Evolutionary conservation across 1,140 invertebrate genomes (phyloP).

Genomic region (Cydia strobilella): DNA sequence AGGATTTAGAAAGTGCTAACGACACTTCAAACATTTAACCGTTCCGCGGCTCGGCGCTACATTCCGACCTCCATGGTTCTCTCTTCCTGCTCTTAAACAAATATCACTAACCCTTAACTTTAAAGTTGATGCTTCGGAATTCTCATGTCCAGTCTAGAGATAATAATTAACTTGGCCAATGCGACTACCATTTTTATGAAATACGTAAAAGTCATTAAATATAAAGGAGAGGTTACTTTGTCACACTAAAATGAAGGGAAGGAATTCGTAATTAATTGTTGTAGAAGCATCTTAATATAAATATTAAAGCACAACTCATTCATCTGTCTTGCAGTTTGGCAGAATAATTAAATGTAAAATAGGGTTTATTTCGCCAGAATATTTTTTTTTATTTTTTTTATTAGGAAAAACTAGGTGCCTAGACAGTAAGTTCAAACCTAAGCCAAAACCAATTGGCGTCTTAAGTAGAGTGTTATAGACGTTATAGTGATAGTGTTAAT

Average conservation of each 20-base stretch:
- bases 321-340: too few relatives aligned
- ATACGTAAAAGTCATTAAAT: too few relatives aligned
- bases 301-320: too few relatives aligned
- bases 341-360: too few relatives aligned
- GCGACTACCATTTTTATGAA: too few relatives aligned
- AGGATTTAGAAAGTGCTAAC: constrained; percentile 63
- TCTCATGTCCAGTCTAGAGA: constrained; percentile 4
- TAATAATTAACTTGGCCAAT: background rate
- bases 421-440: background rate
- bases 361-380: too few relatives aligned
- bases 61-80: constrained; percentile 57
- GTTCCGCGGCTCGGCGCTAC: constrained; percentile 51
- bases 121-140: background rate
- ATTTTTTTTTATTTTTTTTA: too few relatives aligned
- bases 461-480: too few relatives aligned
- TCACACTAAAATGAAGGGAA: too few relatives aligned
- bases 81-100: constrained; percentile 60
- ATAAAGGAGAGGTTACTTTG: too few relatives aligned
- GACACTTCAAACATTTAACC: constrained; percentile 57
- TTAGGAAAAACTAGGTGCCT: background rate
- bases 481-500: background rate
- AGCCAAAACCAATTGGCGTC: background rate
- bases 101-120: constrained; percentile 41
- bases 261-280: too few relatives aligned
- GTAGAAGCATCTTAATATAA: too few relatives aligned